These are phyloP conservation scores for Rhincodon typus DNA, from an alignment of 2,797 vertebrate genomes.

Conservation along the genomic window DNA sequence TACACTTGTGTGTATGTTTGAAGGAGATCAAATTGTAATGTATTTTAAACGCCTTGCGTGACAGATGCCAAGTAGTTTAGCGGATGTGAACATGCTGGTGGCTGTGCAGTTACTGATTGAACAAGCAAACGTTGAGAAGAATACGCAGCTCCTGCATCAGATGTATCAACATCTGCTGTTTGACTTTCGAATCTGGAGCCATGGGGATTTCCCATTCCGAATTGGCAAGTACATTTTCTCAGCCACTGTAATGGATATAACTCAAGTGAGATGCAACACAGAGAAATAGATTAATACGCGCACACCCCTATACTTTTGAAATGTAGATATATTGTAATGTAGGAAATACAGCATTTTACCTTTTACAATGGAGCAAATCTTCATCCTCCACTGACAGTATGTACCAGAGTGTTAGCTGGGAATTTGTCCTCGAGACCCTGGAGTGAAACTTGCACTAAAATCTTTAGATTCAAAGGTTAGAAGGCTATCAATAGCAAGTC, in stretches of 20 bases:
- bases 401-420: background rate
- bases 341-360: background rate
- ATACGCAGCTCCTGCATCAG: slow-evolving; percentile 77
- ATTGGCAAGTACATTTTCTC: slow-evolving; percentile 66
- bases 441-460: background rate
- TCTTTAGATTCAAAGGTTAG: background rate
- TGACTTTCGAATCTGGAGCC: slow-evolving; percentile 94
- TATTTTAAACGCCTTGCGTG: background rate
- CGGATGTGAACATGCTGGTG: slow-evolving; percentile 89
- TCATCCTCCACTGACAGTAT: background rate
- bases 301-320: background rate
- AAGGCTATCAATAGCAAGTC: background rate
- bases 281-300: background rate
- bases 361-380: background rate
- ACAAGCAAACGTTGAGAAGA: slow-evolving; percentile 84
- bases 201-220: slow-evolving; percentile 87
- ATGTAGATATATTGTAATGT: background rate
- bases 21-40: background rate
- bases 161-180: slow-evolving; percentile 88
- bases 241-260: background rate
- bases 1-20: background rate
- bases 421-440: background rate
- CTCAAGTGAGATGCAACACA: background rate
- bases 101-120: slow-evolving; percentile 85
- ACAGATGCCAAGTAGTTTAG: slow-evolving; percentile 74